These are phyloP conservation scores for Parauchenoglanis ngamensis DNA, from an alignment of 2,797 vertebrate genomes.

Conservation along the genomic window DNA sequence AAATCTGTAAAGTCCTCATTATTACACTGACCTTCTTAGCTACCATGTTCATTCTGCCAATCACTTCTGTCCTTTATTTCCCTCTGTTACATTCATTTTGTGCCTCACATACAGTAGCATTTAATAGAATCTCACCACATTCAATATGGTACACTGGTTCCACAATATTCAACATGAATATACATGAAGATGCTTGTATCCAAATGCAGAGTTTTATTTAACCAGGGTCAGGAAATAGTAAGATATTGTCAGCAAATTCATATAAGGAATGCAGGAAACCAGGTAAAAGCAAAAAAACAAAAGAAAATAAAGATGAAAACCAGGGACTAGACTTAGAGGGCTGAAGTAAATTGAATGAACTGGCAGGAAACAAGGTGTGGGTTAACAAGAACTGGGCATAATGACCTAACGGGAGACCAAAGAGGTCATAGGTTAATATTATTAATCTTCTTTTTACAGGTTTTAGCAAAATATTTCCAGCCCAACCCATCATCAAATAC, in stretches of 20 bases:
- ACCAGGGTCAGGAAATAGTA: not conserved
- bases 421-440: not conserved
- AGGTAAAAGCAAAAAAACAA: not conserved
- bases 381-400: not conserved
- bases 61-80: slow-evolving; percentile 60
- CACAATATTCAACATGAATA: not conserved
- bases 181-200: not conserved
- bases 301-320: not conserved
- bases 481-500: not conserved
- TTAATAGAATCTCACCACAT: not conserved
- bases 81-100: slow-evolving; percentile 2
- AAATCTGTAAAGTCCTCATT: slow-evolving; percentile 76
- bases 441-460: not conserved
- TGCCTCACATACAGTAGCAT: slow-evolving; percentile 32
- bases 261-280: not conserved
- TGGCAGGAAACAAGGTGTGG: not conserved
- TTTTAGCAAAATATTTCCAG: not conserved
- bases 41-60: slow-evolving; percentile 71
- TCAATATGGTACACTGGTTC: not conserved
- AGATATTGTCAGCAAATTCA: not conserved
- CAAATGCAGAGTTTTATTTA: not conserved
- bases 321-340: not conserved
- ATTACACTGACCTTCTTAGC: slow-evolving; percentile 73
- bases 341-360: not conserved
- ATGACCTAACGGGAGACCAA: not conserved